phyloP scores from a whole-genome alignment of 2,113 vertebrate genomes.

The Phyllostomus hastatus region DNA sequence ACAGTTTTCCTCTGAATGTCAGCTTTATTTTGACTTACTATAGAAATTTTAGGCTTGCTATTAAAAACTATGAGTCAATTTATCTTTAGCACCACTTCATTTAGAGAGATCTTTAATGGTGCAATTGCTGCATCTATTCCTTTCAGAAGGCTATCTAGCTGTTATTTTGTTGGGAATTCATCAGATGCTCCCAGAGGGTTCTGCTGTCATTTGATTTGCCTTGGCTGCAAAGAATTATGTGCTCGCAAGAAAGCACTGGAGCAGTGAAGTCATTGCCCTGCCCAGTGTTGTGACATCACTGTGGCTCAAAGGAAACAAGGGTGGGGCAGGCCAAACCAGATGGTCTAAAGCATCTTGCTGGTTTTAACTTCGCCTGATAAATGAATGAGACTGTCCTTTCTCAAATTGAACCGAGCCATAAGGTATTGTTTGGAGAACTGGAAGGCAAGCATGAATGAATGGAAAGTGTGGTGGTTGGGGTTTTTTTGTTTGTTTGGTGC shows the following conservation, averaged over 20 bases:
- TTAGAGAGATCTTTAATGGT: conserved; percentile 15
- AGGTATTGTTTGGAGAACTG: conserved; percentile 55
- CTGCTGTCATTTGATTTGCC: conserved; percentile 51
- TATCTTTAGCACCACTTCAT: not conserved
- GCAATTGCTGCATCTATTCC: conserved; percentile 25
- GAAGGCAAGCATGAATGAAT: conserved; percentile 42
- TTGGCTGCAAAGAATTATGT: conserved; percentile 37
- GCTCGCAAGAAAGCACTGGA: conserved; percentile 48
- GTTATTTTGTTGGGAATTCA: not conserved
- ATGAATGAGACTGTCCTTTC: conserved; percentile 59
- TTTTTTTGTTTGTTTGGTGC: not conserved
- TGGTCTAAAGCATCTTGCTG: conserved; percentile 51
- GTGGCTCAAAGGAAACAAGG: conserved; percentile 77
- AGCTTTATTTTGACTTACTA: not conserved
- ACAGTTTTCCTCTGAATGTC: not conserved
- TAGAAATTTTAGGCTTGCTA: not conserved
- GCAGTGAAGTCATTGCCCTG: conserved; percentile 65
- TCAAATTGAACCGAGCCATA: conserved; percentile 52
- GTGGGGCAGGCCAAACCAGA: conserved; percentile 78
- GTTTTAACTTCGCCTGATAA: conserved; percentile 47
- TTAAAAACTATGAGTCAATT: conserved; percentile 12
- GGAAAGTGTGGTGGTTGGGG: not conserved
- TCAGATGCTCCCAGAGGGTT: not conserved
- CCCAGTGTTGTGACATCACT: conserved; percentile 77
- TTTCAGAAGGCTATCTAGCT: conserved; percentile 20